Evolutionary conservation across 2,888 invertebrate species (phyloP).

Genomic region (Slavum lentiscoides): DNA sequence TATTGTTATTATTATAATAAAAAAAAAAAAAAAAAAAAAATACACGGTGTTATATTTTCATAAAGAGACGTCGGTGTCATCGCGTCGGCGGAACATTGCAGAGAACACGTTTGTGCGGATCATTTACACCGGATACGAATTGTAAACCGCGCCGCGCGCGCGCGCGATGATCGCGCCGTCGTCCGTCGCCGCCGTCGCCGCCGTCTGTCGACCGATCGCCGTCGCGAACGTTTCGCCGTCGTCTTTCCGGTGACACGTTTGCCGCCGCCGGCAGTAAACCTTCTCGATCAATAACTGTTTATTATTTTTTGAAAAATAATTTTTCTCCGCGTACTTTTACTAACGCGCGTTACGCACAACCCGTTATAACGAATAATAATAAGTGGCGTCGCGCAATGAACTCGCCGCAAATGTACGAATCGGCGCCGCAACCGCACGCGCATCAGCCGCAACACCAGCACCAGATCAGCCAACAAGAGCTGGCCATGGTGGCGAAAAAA

Average conservation of each 20-base stretch:
- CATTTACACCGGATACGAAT: not conserved
- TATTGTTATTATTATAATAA: too few species aligned
- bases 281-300: too few species aligned
- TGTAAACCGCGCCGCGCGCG: too few species aligned
- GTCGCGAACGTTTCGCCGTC: not conserved
- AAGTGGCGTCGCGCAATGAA: conserved; percentile 64
- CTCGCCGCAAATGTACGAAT: conserved; percentile 86
- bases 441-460: conserved; percentile 53
- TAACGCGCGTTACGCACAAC: not conserved
- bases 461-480: conserved; percentile 61
- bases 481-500: conserved; percentile 60
- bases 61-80: too few species aligned
- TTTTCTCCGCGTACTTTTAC: not conserved
- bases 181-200: not conserved
- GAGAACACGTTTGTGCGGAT: too few species aligned
- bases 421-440: conserved; percentile 62
- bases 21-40: too few species aligned
- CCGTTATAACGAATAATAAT: too few species aligned
- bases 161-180: conserved; percentile 9
- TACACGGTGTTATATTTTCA: too few species aligned
- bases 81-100: too few species aligned
- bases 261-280: too few species aligned
- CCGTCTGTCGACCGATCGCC: conserved; percentile 3
- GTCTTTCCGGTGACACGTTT: conserved; percentile 20
- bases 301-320: too few species aligned